phyloP scores from a whole-genome alignment of 2,113 vertebrate genomes.

The Morone chrysops region DNA sequence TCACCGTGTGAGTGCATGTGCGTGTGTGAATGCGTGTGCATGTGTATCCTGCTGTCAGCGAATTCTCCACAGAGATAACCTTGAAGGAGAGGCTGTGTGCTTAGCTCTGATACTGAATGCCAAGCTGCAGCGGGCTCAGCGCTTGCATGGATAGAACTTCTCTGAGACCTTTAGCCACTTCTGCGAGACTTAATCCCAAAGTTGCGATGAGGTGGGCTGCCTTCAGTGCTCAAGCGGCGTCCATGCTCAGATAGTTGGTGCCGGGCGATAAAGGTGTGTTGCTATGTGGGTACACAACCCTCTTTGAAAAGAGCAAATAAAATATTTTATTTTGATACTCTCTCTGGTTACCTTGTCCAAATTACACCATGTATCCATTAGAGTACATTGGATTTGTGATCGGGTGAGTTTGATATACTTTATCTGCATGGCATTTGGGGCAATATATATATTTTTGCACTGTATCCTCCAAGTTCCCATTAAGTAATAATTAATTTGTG shows the following conservation, averaged over 20 bases:
- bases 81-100: conserved; percentile 74
- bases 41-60: conserved; percentile 71
- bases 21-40: conserved; percentile 28
- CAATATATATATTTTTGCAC: too few relatives aligned
- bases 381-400: not conserved
- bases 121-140: conserved; percentile 60
- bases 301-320: conserved; percentile 3
- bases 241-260: conserved; percentile 4
- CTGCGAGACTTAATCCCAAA: conserved; percentile 57
- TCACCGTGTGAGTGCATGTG: conserved; percentile 30
- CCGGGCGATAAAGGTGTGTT: not conserved
- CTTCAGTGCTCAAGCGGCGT: not conserved
- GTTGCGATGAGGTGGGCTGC: conserved; percentile 33
- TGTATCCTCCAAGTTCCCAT: too few relatives aligned
- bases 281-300: not conserved
- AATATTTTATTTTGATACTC: not conserved
- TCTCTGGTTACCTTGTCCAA: not conserved
- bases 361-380: not conserved
- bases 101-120: conserved; percentile 67
- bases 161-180: conserved; percentile 65
- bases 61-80: conserved; percentile 80
- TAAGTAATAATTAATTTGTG: not conserved
- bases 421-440: not conserved
- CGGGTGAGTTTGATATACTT: not conserved
- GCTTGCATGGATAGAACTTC: conserved; percentile 47